Conservation (phyloP, 37 sponge, comb jelly and placozoan genomes). For the Ianthella basta region DNA sequence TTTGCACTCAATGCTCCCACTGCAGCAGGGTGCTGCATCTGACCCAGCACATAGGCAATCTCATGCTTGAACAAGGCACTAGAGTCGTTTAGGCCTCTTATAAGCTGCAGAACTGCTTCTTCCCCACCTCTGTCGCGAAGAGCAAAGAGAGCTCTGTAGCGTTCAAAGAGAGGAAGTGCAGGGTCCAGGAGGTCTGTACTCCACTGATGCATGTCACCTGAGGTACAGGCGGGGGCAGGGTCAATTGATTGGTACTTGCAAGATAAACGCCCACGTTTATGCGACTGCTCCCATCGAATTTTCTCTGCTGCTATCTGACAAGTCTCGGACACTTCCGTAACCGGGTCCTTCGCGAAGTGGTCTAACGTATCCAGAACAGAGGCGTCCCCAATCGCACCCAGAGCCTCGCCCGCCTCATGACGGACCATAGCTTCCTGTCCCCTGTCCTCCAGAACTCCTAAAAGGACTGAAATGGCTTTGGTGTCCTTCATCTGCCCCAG, state of each 20-base stretch:
- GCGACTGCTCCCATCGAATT: constrained; percentile 54
- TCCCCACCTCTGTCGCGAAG: constrained; percentile 78
- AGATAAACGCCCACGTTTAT: constrained; percentile 35
- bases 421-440: constrained; percentile 90
- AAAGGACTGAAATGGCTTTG: constrained; percentile 68
- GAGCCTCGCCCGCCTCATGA: constrained; percentile 96
- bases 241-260: constrained; percentile 78
- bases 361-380: constrained; percentile 42
- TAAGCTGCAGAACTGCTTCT: constrained; percentile 70
- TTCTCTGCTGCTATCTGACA: constrained; percentile 81
- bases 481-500: constrained; percentile 90
- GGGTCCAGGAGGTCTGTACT: constrained; percentile 49
- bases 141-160: constrained; percentile 95
- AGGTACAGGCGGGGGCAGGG: constrained; percentile 89
- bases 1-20: constrained; percentile 61
- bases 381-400: constrained; percentile 88
- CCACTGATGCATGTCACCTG: constrained; percentile 66
- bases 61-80: constrained; percentile 97
- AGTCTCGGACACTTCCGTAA: constrained; percentile 81
- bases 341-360: constrained; percentile 55
- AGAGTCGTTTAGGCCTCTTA: constrained; percentile 65
- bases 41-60: constrained; percentile 96
- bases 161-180: constrained; percentile 65
- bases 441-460: constrained; percentile 70
- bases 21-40: constrained; percentile 82